Evolutionary conservation across 2,888 invertebrate genomes (phyloP).

Genomic region (Limnephilus lunatus): DNA sequence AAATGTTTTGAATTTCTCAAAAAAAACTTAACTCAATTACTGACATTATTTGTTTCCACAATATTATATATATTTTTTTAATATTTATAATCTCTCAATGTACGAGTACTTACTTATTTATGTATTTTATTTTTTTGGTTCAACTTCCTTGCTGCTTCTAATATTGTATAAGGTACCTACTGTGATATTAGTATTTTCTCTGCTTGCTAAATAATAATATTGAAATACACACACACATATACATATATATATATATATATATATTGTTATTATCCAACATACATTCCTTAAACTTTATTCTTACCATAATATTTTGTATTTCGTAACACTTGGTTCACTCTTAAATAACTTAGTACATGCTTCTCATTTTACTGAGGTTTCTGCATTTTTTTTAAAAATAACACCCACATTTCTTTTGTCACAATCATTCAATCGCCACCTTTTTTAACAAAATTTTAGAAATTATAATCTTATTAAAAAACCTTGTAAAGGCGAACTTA

Average conservation of each 20-base stretch:
- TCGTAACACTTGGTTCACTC: not conserved
- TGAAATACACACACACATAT: not conserved
- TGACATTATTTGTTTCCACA: not conserved
- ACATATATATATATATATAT: too few relatives aligned
- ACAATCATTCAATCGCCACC: not conserved
- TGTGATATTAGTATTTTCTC: not conserved
- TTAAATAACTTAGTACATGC: not conserved
- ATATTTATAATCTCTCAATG: not conserved
- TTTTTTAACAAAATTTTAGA: too few relatives aligned
- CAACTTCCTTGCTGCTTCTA: not conserved
- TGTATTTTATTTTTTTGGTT: not conserved
- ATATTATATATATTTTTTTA: not conserved
- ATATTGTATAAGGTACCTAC: not conserved
- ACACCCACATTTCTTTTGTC: not conserved
- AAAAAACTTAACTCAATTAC: not conserved
- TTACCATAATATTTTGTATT: not conserved
- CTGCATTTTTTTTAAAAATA: not conserved
- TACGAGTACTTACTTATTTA: not conserved
- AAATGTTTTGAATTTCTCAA: not conserved
- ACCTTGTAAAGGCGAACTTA: not conserved
- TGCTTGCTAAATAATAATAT: not conserved
- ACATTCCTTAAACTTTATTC: not conserved
- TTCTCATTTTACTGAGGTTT: not conserved
- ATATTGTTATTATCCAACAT: not conserved
- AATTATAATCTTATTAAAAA: not conserved